phyloP scores from a whole-genome alignment of 1,140 invertebrate species.

The Drosophila mojavensis region DNA sequence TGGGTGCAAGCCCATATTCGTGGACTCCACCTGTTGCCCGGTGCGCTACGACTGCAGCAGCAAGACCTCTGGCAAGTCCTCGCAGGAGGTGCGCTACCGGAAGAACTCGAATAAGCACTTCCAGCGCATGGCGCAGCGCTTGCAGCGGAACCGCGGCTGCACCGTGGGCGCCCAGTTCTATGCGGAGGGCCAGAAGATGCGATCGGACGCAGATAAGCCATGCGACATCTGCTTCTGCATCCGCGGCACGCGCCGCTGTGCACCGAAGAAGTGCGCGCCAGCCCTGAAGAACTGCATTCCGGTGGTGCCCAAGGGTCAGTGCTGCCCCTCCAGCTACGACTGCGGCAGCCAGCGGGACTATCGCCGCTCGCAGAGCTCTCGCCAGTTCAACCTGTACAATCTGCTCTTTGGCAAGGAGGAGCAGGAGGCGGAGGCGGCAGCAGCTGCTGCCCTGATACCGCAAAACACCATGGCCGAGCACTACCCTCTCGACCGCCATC shows the following conservation, averaged over 20 bases:
- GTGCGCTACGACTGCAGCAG: constrained; percentile 91
- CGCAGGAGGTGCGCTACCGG: constrained; percentile 69
- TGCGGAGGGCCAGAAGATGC: constrained; percentile 90
- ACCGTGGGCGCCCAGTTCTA: constrained; percentile 87
- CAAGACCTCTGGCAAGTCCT: constrained; percentile 83
- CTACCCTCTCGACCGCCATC: constrained; percentile 75
- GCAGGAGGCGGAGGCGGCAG: constrained; percentile 33
- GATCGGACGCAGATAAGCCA: constrained; percentile 85
- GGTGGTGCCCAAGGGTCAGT: constrained; percentile 90
- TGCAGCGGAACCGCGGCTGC: constrained; percentile 85
- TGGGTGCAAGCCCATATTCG: constrained; percentile 89
- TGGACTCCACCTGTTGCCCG: constrained; percentile 92
- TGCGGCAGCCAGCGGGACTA: constrained; percentile 87
- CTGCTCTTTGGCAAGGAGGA: constrained; percentile 80
- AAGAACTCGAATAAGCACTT: constrained; percentile 80
- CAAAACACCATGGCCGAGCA: constrained; percentile 61
- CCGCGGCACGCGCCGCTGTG: constrained; percentile 89
- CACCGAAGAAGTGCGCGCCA: constrained; percentile 90
- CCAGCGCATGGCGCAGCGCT: constrained; percentile 72
- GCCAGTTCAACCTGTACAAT: constrained; percentile 82
- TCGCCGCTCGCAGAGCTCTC: constrained; percentile 58
- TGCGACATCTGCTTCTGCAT: constrained; percentile 94
- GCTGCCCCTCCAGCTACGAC: constrained; percentile 93
- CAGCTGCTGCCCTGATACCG: constrained; percentile 21
- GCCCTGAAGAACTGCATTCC: constrained; percentile 90